Base-by-base conservation (phyloP, 1,140 invertebrate genomes). In the Brachionus sp. region DNA sequence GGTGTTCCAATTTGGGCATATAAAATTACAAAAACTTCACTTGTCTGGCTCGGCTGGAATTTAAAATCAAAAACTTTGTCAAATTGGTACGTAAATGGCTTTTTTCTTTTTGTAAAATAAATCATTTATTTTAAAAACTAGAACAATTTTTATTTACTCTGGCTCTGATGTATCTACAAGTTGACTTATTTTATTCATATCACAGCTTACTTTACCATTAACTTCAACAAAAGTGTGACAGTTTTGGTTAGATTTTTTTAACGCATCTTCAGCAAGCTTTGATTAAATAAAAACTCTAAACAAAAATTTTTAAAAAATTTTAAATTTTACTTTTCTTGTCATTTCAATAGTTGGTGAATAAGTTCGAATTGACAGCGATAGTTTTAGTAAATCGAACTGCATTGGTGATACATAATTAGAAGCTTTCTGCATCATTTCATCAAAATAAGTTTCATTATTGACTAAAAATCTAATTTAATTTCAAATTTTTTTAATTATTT, bases 311-410 rank as follows among this genome's bases (percentile, higher is more conserved):
- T 7, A n/a, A 2, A 3, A 70, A 70, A 16, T 12, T 13, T 13
- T 33, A 16, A 12, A 13, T 70, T 39, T 39, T 70, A 70, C 66
- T 68, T 82, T 82, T 10, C 62, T 25, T 13, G 39, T 68, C 80
- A 82, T 82, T 82, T 82, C 57, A 12, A 82, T 42, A 35, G 57
- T 39, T 44, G 80, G 80, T 23, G 80, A 82, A 70, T 35, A 82
- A 5, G 57, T 66, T 13, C 80, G 33, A 39, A 66, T 66, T 0
- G 80, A 66, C 7, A 82, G 37, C 5, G 62, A 50, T n/a, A 82
- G 10, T 25, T 57, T 50, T 4, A 82, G 35, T 19, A 82, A 29
- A 82, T 82, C 77, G 5, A 80, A 57, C 39, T 80, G 77, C 77
- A 80, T 62, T 10, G 35, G 35, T n/a, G 77, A 80, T 9, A 80